Conservation (phyloP, 2,113 vertebrate species). For the Menidia beryllina region DNA sequence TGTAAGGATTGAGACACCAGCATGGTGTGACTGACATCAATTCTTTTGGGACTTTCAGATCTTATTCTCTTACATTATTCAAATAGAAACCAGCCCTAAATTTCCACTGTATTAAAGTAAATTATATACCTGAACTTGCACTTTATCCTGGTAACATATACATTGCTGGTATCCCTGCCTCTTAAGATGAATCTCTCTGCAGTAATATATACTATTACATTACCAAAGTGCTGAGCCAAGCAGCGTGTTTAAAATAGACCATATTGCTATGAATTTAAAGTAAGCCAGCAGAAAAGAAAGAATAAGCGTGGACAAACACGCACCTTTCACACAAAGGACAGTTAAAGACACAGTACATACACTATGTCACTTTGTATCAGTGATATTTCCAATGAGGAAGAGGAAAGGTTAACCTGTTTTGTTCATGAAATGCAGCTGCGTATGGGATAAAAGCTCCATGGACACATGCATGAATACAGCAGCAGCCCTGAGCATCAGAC, state of each 20-base stretch:
- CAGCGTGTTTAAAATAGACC: conserved; percentile 41
- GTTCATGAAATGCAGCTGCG: conserved; percentile 5
- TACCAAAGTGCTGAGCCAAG: not conserved
- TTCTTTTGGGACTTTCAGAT: not conserved
- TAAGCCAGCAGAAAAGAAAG: conserved; percentile 5
- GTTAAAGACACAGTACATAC: conserved; percentile 10
- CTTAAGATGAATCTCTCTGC: not conserved
- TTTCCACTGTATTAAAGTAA: not conserved
- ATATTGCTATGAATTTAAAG: conserved; percentile 45
- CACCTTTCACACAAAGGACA: conserved; percentile 29
- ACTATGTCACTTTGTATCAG: conserved; percentile 42
- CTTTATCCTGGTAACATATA: not conserved
- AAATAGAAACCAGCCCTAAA: not conserved
- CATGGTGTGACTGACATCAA: not conserved
- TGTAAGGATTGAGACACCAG: not conserved
- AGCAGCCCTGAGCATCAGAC: conserved; percentile 30
- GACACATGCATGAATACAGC: conserved; percentile 23
- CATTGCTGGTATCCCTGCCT: not conserved
- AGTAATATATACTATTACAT: conserved; percentile 15
- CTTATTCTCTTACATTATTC: not conserved
- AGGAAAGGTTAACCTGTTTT: conserved; percentile 47
- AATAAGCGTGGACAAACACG: conserved; percentile 16
- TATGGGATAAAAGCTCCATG: not conserved
- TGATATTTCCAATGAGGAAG: conserved; percentile 56
- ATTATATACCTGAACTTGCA: not conserved